Conservation (phyloP, 2,797 vertebrate genomes). For the Etheostoma perlongum region DNA sequence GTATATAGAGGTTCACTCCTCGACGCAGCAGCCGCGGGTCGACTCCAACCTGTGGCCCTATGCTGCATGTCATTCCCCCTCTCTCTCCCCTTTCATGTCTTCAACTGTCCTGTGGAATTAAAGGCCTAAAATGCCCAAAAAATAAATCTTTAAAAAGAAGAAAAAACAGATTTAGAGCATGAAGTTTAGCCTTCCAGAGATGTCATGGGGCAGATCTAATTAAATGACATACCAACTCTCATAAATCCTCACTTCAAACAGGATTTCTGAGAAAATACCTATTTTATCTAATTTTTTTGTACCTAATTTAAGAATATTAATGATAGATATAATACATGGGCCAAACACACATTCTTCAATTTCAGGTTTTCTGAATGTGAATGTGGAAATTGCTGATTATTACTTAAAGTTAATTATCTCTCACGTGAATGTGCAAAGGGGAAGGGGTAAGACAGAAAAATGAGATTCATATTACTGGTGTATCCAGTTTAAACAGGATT, state of each 20-base stretch:
- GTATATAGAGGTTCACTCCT: too few species aligned
- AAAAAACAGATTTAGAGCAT: background rate
- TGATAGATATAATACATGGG: background rate
- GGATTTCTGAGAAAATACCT: background rate
- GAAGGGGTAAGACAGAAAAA: too few species aligned
- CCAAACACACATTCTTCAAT: background rate
- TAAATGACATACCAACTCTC: conserved; percentile 11
- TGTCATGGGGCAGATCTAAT: conserved; percentile 10
- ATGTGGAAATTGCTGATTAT: conserved; percentile 2
- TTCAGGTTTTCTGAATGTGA: background rate
- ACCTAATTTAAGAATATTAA: background rate
- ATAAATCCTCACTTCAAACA: background rate
- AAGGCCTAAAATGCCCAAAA: too few species aligned
- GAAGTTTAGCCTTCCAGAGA: background rate
- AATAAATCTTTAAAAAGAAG: too few species aligned
- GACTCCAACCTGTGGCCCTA: too few species aligned
- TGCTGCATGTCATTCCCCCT: too few species aligned
- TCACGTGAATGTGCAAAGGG: too few species aligned
- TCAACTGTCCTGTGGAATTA: too few species aligned
- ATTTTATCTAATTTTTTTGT: background rate
- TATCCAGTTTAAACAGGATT: conserved; percentile 24
- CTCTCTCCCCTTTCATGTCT: too few species aligned
- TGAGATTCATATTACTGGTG: background rate
- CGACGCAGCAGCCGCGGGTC: too few species aligned
- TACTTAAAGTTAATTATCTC: background rate